Evolutionary conservation across 2,797 vertebrate species (phyloP).

Genomic region (Melanotaenia nigrans): DNA sequence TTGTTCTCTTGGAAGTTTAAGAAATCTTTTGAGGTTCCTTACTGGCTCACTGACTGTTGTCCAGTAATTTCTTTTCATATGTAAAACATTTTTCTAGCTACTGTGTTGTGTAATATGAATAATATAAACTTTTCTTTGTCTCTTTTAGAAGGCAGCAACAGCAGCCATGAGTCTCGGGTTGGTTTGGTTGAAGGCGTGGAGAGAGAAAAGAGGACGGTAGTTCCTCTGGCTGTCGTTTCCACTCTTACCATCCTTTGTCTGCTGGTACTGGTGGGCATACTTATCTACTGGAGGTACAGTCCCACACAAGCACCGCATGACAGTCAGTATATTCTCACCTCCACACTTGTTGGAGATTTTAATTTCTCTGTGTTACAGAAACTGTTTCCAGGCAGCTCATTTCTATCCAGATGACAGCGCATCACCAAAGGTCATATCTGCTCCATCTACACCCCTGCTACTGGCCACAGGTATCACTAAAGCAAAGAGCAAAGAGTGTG

Average conservation of each 20-base stretch:
- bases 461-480: slow-evolving; percentile 84
- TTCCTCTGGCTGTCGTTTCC: slow-evolving; percentile 95
- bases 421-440: slow-evolving; percentile 90
- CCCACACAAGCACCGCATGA: slow-evolving; percentile 1
- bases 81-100: neutral
- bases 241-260: slow-evolving; percentile 96
- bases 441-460: slow-evolving; percentile 89
- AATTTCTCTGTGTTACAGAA: slow-evolving; percentile 79
- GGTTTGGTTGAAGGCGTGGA: slow-evolving; percentile 91
- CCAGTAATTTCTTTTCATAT: neutral
- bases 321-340: neutral
- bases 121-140: neutral
- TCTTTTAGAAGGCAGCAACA: slow-evolving; percentile 95
- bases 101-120: neutral
- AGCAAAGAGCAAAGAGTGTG: too few relatives aligned
- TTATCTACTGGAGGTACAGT: slow-evolving; percentile 97
- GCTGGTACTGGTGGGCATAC: slow-evolving; percentile 96
- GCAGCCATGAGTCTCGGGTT: slow-evolving; percentile 95
- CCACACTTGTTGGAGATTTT: neutral
- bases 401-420: slow-evolving; percentile 95
- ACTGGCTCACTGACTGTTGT: neutral
- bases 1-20: neutral
- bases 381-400: slow-evolving; percentile 95
- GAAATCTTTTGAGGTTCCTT: neutral
- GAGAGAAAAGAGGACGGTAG: slow-evolving; percentile 90